A percentile compares a stretch with the other conserved stretches of the same genome.
These are phyloP conservation scores for Andrena camellia DNA, from an alignment of 2,888 invertebrate genomes.

Conservation along the genomic window DNA sequence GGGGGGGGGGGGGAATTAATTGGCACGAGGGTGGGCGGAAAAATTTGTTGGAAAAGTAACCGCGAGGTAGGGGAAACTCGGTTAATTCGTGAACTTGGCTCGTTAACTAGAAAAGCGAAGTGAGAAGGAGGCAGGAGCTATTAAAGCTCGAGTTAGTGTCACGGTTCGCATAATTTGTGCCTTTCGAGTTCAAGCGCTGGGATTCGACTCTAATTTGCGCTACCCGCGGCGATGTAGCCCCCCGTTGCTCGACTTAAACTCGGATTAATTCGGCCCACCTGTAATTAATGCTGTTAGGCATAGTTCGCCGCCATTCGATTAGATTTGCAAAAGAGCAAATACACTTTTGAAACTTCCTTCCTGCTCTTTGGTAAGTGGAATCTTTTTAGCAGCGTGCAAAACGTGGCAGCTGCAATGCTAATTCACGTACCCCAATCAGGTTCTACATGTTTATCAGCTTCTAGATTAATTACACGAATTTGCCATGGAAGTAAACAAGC, in stretches of 20 bases:
- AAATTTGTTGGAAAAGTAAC: constrained; percentile 12
- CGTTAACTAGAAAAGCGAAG: constrained; percentile 30
- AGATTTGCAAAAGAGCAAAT: not conserved
- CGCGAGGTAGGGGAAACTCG: constrained; percentile 5
- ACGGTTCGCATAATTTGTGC: constrained; percentile 48
- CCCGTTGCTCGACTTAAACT: constrained; percentile 41
- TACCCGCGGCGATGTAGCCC: not conserved
- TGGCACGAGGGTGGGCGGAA: not conserved
- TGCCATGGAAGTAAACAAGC: not conserved
- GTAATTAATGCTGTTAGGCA: constrained; percentile 23
- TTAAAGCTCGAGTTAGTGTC: constrained; percentile 41
- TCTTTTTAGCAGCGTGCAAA: not conserved
- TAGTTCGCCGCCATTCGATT: not conserved
- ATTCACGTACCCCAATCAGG: not conserved
- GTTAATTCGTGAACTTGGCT: constrained; percentile 41
- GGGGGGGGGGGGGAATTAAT: constrained; percentile 14
- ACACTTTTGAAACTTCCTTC: not conserved
- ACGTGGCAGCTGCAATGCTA: not conserved
- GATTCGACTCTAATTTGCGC: constrained; percentile 32
- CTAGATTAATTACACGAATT: constrained; percentile 23
- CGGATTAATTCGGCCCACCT: constrained; percentile 23
- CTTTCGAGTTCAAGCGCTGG: constrained; percentile 15
- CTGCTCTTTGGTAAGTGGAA: not conserved
- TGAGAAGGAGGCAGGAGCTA: constrained; percentile 32
- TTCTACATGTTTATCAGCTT: not conserved